Evolutionary conservation across 2,888 invertebrate genomes (phyloP), one percentile per base, ranked within the genome.

Genomic region (Monoplex corrugatus): DNA sequence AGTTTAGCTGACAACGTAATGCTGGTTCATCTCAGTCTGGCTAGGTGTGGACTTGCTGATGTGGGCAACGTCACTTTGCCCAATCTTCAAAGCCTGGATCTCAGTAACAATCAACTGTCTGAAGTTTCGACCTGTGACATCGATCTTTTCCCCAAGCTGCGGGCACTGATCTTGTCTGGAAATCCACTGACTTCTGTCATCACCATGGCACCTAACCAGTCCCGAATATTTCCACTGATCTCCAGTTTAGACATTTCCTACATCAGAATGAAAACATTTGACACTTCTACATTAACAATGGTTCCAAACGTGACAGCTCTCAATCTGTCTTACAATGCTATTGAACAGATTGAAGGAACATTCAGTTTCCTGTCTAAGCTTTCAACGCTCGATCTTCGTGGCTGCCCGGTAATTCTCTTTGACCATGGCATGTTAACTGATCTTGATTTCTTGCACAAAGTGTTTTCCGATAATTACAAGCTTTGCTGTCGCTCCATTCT

Each of bases 11-110:
- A 38, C 28, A 50, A 63, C 40, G 28, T 38, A 16, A 57, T 85
- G 85, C 38, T 85, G 35, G 63, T 85, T 50, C 63, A 85, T 63
- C 63, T 85, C 19, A 38, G 19, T 23, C 63, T 85, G 10, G 57
- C 63, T 8, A 85, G 85, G 63, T 85, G 85, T 85, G n/a, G 40
- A 23, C 32, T 85, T 5, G 0, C 38, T 23, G 0, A 32, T 23
- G 28, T 85, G 0, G 57, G n/a, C 23, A 63, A 63, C 63, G 57
- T 85, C 32, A 63, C 57, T n/a, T 63, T 85, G 5, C 38, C 85
- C 5, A 63, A 63, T 23, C 16, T 85, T 32, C 85, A 63, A 10
- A n/a, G 50, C n/a, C 40, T 85, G 0, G 85, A 85, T 19, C 38
- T 85, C 1, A 38, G 38, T 1, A 38, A 38, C 23, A 85, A 85